Percentiles rank a stretch among this genome's conserved stretches.
phyloP scores from a whole-genome alignment of 2,888 invertebrate genomes.

The Epirrhoe alternata region DNA sequence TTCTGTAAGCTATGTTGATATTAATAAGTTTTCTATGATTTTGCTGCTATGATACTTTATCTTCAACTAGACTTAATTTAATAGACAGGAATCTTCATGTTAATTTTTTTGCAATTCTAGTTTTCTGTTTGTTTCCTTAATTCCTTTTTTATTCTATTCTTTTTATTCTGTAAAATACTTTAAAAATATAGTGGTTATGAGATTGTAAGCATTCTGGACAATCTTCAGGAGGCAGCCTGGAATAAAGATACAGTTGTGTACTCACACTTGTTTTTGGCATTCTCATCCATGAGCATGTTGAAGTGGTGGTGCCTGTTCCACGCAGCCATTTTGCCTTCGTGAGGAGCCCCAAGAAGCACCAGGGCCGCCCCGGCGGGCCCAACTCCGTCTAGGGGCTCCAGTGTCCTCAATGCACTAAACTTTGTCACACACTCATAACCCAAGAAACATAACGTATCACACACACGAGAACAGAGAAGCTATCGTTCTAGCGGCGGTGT shows the following conservation, averaged over 20 bases:
- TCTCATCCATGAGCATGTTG: conserved; percentile 88
- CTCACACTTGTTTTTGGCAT: conserved; percentile 89
- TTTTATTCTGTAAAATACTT: too few species aligned
- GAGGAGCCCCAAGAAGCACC: conserved; percentile 85
- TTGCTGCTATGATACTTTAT: too few species aligned
- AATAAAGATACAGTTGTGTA: too few species aligned
- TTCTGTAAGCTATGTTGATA: too few species aligned
- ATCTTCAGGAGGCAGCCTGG: not conserved
- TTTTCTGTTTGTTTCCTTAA: not conserved
- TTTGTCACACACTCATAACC: conserved; percentile 85
- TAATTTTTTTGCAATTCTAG: too few species aligned
- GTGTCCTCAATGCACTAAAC: conserved; percentile 84
- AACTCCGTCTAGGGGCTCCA: conserved; percentile 87
- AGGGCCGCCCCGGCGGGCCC: conserved; percentile 86
- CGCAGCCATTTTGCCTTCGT: conserved; percentile 88
- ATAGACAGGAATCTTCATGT: too few species aligned
- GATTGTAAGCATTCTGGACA: not conserved
- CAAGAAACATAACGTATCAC: conserved; percentile 77
- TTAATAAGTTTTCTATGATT: too few species aligned
- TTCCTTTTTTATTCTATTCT: too few species aligned
- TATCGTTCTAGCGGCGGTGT: conserved; percentile 74
- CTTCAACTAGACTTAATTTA: too few species aligned
- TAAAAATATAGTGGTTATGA: not conserved
- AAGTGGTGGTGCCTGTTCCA: conserved; percentile 91
- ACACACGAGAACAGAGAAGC: conserved; percentile 75